Conservation (phyloP, 2,888 invertebrate genomes). For the Pocota personata region DNA sequence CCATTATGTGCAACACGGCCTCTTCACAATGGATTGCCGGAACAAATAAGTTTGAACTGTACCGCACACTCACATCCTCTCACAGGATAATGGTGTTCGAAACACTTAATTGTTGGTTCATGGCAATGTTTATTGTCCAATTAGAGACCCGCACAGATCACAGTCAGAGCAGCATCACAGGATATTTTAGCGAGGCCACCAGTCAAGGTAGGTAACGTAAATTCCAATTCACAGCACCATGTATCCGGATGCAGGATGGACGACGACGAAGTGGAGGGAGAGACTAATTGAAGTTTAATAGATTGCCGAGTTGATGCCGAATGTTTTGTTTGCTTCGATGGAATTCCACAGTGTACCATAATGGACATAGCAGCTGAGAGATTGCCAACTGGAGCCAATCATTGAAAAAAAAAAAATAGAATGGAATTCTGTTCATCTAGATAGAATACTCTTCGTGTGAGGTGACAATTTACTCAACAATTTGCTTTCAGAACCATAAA, state of each 20-base stretch:
- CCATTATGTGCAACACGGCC: background rate
- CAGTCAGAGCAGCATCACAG: conserved; percentile 16
- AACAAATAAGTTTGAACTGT: conserved; percentile 53
- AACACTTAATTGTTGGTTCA: conserved; percentile 70
- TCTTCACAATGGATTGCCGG: conserved; percentile 20
- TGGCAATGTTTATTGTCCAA: conserved; percentile 72
- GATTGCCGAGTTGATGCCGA: conserved; percentile 37
- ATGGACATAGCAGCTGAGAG: background rate
- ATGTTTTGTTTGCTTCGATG: conserved; percentile 35
- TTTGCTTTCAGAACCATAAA: conserved; percentile 46
- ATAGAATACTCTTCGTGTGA: conserved; percentile 1
- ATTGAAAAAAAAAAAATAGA: background rate
- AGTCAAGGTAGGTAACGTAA: conserved; percentile 6
- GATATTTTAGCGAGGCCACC: conserved; percentile 20
- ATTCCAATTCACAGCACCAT: conserved; percentile 49
- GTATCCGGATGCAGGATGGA: conserved; percentile 6
- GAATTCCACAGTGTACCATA: background rate
- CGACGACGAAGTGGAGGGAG: background rate
- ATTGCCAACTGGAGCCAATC: conserved; percentile 29
- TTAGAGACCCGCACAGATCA: conserved; percentile 54
- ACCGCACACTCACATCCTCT: conserved; percentile 41
- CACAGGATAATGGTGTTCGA: conserved; percentile 59
- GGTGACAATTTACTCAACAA: conserved; percentile 32
- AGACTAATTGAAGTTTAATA: conserved; percentile 67
- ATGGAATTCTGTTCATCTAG: conserved; percentile 8